Percentiles rank a stretch among this genome's conserved stretches.
Evolutionary conservation across 53 echinoderm and acorn worm species (phyloP).

Genomic region (Glandiceps talaboti): DNA sequence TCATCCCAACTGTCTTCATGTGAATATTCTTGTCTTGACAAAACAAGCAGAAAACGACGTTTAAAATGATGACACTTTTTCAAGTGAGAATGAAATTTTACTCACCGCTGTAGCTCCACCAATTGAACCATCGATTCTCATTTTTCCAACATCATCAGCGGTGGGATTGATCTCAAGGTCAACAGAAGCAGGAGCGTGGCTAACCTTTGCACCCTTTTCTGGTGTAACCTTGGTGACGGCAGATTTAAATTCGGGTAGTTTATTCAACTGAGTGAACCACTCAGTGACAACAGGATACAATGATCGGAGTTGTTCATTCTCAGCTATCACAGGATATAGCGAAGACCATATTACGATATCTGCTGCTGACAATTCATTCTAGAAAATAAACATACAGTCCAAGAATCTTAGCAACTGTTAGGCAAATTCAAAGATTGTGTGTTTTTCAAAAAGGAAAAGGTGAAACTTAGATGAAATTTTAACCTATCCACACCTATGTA

Average conservation of each 20-base stretch:
- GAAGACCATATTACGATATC: constrained; percentile 71
- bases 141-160: not conserved
- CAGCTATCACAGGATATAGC: constrained; percentile 54
- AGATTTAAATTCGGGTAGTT: constrained; percentile 25
- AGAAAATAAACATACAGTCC: too few relatives aligned
- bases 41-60: too few relatives aligned
- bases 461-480: too few relatives aligned
- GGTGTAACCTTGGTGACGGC: constrained; percentile 49
- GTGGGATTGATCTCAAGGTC: constrained; percentile 34
- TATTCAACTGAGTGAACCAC: constrained; percentile 52
- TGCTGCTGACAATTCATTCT: constrained; percentile 51
- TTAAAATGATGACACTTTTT: too few relatives aligned
- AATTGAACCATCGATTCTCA: not conserved
- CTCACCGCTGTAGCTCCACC: not conserved
- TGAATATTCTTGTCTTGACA: too few relatives aligned
- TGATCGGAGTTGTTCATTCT: constrained; percentile 19
- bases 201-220: constrained; percentile 36
- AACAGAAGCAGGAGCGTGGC: constrained; percentile 59
- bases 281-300: constrained; percentile 18
- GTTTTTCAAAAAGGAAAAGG: too few relatives aligned
- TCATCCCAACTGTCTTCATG: too few relatives aligned
- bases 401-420: too few relatives aligned
- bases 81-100: too few relatives aligned
- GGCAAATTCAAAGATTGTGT: too few relatives aligned
- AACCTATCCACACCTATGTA: too few relatives aligned